Evolutionary conservation across 1,140 invertebrate genomes (phyloP).

Genomic region (Sminthurinus signatus): DNA sequence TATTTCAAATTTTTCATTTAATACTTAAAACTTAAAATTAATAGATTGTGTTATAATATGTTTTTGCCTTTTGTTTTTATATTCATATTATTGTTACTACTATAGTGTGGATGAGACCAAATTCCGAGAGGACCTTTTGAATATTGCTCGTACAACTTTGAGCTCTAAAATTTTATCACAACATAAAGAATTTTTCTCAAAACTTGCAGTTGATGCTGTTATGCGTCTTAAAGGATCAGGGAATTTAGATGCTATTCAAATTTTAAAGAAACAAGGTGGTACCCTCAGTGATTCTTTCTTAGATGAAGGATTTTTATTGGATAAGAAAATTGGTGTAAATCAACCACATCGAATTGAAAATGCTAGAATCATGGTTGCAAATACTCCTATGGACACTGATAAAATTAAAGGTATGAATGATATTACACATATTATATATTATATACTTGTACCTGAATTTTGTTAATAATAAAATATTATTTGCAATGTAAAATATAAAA

Average conservation of each 20-base stretch:
- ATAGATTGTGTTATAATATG: not conserved
- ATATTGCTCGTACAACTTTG: slow-evolving; percentile 94
- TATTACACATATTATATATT: too few relatives aligned
- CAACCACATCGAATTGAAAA: slow-evolving; percentile 78
- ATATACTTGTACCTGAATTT: too few relatives aligned
- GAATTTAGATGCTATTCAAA: slow-evolving; percentile 92
- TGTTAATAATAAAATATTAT: too few relatives aligned
- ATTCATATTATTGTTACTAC: slow-evolving; percentile 6
- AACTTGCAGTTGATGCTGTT: slow-evolving; percentile 91
- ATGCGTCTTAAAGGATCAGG: slow-evolving; percentile 90
- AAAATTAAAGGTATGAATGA: too few relatives aligned
- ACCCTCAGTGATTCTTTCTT: slow-evolving; percentile 90
- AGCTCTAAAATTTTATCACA: slow-evolving; percentile 98
- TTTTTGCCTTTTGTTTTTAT: slow-evolving; percentile 8
- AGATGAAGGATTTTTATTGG: slow-evolving; percentile 95
- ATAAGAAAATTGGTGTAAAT: slow-evolving; percentile 83
- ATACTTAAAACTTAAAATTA: too few relatives aligned
- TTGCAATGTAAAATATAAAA: too few relatives aligned
- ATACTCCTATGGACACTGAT: slow-evolving; percentile 99
- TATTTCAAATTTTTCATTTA: slow-evolving; percentile 4
- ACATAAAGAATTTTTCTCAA: slow-evolving; percentile 94
- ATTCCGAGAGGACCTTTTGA: slow-evolving; percentile 84
- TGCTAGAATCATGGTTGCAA: slow-evolving; percentile 96
- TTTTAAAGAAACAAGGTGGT: slow-evolving; percentile 94
- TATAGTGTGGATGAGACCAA: slow-evolving; percentile 63